A percentile compares a stretch with the other conserved stretches of the same genome.
These are phyloP conservation scores for Urocolius indicus DNA, from an alignment of 2,113 vertebrate genomes.

Conservation along the genomic window DNA sequence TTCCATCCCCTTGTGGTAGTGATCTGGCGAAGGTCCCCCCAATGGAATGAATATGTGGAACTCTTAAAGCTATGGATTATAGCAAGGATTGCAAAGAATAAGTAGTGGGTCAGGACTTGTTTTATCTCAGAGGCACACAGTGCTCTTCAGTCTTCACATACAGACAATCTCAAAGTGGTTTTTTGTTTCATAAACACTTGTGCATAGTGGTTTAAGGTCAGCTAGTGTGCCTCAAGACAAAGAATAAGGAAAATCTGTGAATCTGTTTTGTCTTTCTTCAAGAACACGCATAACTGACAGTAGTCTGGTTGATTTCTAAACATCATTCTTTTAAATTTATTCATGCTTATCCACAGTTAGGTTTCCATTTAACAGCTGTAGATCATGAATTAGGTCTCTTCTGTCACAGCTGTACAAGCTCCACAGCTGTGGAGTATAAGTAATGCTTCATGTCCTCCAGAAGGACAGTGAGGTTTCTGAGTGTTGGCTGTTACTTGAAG, in stretches of 20 bases:
- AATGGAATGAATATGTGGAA: neutral
- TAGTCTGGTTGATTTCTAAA: neutral
- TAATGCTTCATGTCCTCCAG: neutral
- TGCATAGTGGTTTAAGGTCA: neutral
- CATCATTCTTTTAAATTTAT: neutral
- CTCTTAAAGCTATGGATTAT: neutral
- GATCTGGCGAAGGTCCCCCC: neutral
- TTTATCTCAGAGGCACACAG: neutral
- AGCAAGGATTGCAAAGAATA: neutral
- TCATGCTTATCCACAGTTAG: neutral
- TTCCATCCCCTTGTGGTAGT: neutral
- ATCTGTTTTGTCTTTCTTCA: neutral
- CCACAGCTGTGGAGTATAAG: constrained; percentile 29
- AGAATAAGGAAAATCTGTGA: neutral
- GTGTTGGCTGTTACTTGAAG: neutral
- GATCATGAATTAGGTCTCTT: constrained; percentile 21
- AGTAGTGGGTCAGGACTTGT: neutral
- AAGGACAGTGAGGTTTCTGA: neutral
- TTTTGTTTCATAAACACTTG: neutral
- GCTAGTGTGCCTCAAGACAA: neutral
- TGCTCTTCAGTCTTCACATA: neutral
- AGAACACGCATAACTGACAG: neutral
- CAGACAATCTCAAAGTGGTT: neutral
- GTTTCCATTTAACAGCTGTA: constrained; percentile 38
- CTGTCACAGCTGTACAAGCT: constrained; percentile 34